These are phyloP conservation scores for Pelvicachromis taeniatus DNA, from an alignment of 2,113 vertebrate genomes.

Conservation along the genomic window DNA sequence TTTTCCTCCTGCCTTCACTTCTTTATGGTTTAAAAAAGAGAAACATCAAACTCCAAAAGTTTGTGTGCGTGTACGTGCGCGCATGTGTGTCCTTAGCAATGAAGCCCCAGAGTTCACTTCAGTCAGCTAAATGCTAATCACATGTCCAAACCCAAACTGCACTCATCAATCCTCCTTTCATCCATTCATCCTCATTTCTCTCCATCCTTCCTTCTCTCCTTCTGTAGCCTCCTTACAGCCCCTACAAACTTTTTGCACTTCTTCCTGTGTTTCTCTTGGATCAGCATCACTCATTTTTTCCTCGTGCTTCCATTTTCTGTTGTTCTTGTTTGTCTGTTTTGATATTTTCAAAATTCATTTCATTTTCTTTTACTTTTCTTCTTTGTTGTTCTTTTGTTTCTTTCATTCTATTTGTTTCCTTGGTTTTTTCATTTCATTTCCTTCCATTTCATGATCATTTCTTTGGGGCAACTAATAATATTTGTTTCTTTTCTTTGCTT, in stretches of 20 bases:
- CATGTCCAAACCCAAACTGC: conserved; percentile 11
- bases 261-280: not conserved
- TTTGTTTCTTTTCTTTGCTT: not conserved
- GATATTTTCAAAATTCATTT: not conserved
- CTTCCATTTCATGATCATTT: not conserved
- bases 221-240: not conserved
- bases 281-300: not conserved
- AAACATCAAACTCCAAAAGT: not conserved
- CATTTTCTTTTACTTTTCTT: not conserved
- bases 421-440: not conserved
- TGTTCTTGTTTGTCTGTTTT: not conserved
- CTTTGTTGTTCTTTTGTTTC: not conserved
- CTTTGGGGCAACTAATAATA: not conserved
- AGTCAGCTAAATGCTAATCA: conserved; percentile 64
- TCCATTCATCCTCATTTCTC: not conserved
- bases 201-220: not conserved
- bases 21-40: not conserved
- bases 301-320: not conserved
- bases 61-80: not conserved
- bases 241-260: not conserved
- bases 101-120: conserved; percentile 25
- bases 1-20: not conserved
- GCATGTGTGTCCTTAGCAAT: not conserved
- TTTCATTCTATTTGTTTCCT: not conserved
- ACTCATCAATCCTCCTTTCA: conserved; percentile 45